Conservation (phyloP, 2,113 vertebrate species). For the Aramus guarauna region DNA sequence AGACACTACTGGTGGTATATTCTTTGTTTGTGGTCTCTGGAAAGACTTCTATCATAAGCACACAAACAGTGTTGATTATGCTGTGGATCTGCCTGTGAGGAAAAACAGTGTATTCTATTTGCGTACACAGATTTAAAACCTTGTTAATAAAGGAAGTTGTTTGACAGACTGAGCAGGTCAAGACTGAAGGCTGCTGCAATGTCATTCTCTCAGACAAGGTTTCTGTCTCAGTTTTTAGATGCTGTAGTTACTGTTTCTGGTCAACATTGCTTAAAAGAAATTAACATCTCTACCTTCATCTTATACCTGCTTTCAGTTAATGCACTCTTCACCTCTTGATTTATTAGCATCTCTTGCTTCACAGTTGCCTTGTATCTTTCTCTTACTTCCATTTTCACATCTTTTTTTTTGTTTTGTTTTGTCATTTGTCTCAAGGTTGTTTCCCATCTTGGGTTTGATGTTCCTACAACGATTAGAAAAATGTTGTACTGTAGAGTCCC, state of each 20-base stretch:
- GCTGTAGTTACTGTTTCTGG: neutral
- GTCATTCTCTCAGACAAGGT: neutral
- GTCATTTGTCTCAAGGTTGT: neutral
- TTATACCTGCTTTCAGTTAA: neutral
- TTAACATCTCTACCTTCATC: neutral
- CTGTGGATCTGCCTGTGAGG: neutral
- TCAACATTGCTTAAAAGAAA: neutral
- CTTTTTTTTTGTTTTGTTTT: neutral
- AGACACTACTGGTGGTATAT: neutral
- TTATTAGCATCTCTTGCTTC: neutral
- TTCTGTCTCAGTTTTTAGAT: neutral
- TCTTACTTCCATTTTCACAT: neutral
- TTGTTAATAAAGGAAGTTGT: neutral
- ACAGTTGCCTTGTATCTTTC: neutral
- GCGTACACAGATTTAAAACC: neutral
- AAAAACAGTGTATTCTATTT: neutral
- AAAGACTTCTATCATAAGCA: neutral
- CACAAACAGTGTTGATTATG: neutral
- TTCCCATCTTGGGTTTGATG: neutral
- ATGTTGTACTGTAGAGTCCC: neutral
- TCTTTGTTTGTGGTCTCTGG: slow-evolving; percentile 26
- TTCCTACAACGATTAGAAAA: neutral
- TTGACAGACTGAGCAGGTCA: neutral
- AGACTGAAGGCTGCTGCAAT: neutral
- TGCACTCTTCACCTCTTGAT: neutral